These are phyloP conservation scores for Latrodectus elegans DNA, from an alignment of 2,888 invertebrate species.

Conservation along the genomic window DNA sequence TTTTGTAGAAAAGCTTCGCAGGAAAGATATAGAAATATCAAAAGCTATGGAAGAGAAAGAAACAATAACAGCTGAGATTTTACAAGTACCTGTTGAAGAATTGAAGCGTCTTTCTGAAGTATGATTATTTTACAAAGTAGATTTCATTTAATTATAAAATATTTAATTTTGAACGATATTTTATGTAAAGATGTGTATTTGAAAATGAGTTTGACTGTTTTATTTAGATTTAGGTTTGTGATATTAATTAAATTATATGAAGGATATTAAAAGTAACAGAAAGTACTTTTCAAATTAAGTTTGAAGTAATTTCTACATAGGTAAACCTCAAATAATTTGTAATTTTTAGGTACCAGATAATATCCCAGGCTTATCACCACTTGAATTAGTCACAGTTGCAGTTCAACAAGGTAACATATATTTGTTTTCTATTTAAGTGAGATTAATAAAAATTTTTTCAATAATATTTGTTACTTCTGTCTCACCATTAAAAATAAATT, in stretches of 20 bases:
- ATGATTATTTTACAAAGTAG: constrained; percentile 13
- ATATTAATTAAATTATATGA: neutral
- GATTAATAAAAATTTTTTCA: neutral
- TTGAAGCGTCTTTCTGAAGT: constrained; percentile 81
- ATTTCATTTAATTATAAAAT: neutral
- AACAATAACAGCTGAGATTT: constrained; percentile 84
- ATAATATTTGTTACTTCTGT: neutral
- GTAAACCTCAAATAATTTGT: neutral
- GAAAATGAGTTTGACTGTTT: neutral
- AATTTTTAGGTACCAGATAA: constrained; percentile 31
- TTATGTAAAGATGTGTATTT: neutral
- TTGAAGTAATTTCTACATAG: too few relatives aligned
- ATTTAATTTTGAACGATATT: neutral
- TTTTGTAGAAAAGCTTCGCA: constrained; percentile 82
- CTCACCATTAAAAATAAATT: neutral
- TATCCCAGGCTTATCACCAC: constrained; percentile 15
- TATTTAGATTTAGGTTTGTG: neutral
- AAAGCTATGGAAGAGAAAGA: constrained; percentile 84
- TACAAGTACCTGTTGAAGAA: constrained; percentile 84
- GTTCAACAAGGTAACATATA: constrained; percentile 51
- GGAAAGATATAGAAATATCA: constrained; percentile 83
- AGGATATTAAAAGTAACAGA: too few relatives aligned
- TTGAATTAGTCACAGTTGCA: constrained; percentile 47
- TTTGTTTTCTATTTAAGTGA: neutral
- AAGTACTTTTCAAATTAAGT: too few relatives aligned